Base-by-base conservation (phyloP, 2,888 invertebrate genomes). In the Drosophila longiperda region DNA sequence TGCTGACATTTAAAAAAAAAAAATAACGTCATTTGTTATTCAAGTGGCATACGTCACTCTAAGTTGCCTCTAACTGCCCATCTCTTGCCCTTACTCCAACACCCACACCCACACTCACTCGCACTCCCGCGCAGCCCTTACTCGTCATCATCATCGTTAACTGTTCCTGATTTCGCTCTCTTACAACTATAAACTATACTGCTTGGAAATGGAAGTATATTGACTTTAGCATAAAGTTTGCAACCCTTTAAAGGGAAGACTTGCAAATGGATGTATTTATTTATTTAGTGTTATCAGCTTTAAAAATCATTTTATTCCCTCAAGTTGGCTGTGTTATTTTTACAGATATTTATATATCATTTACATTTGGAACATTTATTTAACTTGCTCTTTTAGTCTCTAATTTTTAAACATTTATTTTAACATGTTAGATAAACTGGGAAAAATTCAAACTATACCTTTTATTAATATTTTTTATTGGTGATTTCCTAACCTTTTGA, bases 1-100 rank as follows among this genome's bases (percentile, higher is more conserved):
- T 58, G 75, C 74, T 87, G 87, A 87, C 91, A 91, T 88, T 91
- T 89, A 88, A 89, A 87, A 91, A 45, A 91, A 45, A 38, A 38
- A 40, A 40, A 45, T 23, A 45, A 87, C 73, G 82, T 79, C 85
- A 90, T 89, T 91, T 91, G 87, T 80, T 88, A 90, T 90, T 90
- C 91, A 90, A 91, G 91, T 89, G 80, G 89, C 91, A 90, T 87
- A 87, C 91, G 90, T 90, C 78, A 89, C 87, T 89, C 89, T 87
- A 89, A 89, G 89, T 89, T 84, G 82, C 89, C 73, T 75, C 85
- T 89, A 85, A 85, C 85, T 85, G 82, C 78, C 81, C 78, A 73
- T 68, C 66, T 76, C 57, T 68, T 49, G 70, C 71, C 66, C 73
- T 63, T 61, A 50, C 72, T 67, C 75, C 63, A 75, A 62, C 54